Evolutionary conservation across 2,888 invertebrate species (phyloP), one percentile per base, ranked within the genome.

Genomic region (Chamaedrilus cognettii): DNA sequence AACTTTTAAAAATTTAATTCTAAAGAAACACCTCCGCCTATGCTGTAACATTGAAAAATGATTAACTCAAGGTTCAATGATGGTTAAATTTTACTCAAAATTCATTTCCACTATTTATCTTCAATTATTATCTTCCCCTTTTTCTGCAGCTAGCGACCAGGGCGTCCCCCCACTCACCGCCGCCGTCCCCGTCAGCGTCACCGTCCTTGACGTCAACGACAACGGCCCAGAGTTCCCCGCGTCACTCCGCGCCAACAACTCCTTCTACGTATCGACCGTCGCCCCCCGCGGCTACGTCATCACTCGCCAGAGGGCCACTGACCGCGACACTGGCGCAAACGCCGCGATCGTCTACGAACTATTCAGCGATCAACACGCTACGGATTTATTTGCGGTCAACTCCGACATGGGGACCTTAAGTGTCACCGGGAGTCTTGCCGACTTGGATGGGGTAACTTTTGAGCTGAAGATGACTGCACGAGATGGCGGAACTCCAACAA

Each of bases 151-250:
- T 51, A 56, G 19, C 34, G 59, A 67, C 35, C n/a, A 23, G 3
- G 57, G 55, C 5, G 26, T 60, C 1, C 65, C 65, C 30, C 59
- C 65, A 5, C 62, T 69, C n/a, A 61, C 61, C 52, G 65, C 65
- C 63, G 49, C 67, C 2, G 62, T 52, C 32, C 60, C 60, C 23
- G 65, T 70, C 2, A 60, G 62, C 3, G 55, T 70, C 28, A 60
- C 60, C 42, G 70, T 70, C 2, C 67, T 56, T 7, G 70, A 70
- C 50, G 42, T 50, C 4, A 70, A 70, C 55, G 70, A 70, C 55
- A 67, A 70, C 59, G 57, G 61, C 15, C 70, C 70, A 1, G 65
- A 42, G 30, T 70, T 70, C 51, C 30, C 62, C 1, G 57, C 57
- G 28, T 65, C 30, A 35, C 67, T 67, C 15, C 15, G 26, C 3